Evolutionary conservation across 2,888 invertebrate genomes (phyloP).

Genomic region (Zhengitettix transpicula): DNA sequence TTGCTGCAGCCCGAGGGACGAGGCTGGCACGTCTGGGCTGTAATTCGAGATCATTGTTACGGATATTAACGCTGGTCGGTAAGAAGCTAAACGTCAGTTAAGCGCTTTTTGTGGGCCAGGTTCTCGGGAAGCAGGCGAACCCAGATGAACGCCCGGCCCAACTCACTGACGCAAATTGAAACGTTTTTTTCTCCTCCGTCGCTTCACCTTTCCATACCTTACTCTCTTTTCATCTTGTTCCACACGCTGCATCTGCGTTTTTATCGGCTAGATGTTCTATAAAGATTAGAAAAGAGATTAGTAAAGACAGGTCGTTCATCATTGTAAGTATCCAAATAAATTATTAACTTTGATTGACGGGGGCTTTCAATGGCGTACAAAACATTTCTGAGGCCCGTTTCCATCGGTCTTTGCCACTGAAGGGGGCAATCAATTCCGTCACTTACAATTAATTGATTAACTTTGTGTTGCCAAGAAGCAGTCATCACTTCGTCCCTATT

Average conservation of each 20-base stretch:
- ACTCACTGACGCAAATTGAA: constrained; percentile 4
- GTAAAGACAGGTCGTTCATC: constrained; percentile 2
- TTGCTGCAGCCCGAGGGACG: too few relatives aligned
- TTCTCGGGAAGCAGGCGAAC: not conserved
- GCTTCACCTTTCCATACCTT: not conserved
- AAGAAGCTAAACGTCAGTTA: constrained; percentile 2
- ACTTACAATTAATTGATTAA: not conserved
- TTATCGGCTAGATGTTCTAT: not conserved
- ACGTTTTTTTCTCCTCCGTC: constrained; percentile 5
- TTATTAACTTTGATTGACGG: not conserved
- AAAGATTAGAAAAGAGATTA: constrained; percentile 5
- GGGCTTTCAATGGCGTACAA: not conserved
- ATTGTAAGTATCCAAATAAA: constrained; percentile 2
- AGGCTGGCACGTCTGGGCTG: not conserved
- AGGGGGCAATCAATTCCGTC: not conserved
- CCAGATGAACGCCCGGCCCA: too few relatives aligned
- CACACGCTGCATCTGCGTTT: not conserved
- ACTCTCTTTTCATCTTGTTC: not conserved
- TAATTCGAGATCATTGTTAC: constrained; percentile 3
- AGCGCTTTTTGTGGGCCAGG: not conserved
- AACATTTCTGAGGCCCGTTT: not conserved
- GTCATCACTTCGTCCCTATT: not conserved
- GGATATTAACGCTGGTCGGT: constrained; percentile 1
- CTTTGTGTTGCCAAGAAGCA: not conserved
- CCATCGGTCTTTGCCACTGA: not conserved